Base-by-base conservation (phyloP, 2,888 invertebrate species). In the Perdita meconis region DNA sequence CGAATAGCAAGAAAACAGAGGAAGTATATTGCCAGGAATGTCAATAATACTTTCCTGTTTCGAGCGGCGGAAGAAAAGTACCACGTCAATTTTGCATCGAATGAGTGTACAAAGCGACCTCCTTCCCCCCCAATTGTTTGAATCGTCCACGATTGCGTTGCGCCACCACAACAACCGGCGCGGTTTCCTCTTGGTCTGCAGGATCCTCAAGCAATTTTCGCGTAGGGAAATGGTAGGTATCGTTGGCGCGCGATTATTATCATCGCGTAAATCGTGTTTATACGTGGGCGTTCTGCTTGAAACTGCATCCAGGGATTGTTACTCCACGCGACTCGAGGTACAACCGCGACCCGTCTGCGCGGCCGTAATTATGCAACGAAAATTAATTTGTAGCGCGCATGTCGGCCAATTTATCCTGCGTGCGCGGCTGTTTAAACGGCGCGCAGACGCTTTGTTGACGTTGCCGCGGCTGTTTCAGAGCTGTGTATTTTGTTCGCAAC, bases 401-500 rank as follows among this genome's bases (percentile, higher is more conserved):
- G 38, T 26, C 6, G 19, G 16, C 12, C 24, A 38, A 40, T 68
- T 68, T 68, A 60, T 51, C 63, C 44, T 30, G 34, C 34, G 34
- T 10, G 34, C 24, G 19, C n/a, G n/a, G n/a, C 30, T 53, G n/a
- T 53, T 68, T 63, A 63, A 68, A 53, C 34, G 30, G 42, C 61
- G 53, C 66, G 64, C 56, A 63, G 65, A 36, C 26, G 61, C 61
- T 42, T 44, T 55, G 61, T 57, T 64, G 22, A 68, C 53, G 40
- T 19, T 47, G 47, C 47, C 10, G 53, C 24, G 26, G n/a, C 4
- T 4, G 60, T 55, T 34, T 10, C 22, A 36, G 63, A 34, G 24
- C 24, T 24, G 16, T 16, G 51, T 44, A 42, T 68, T 40, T 22
- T 12, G 26, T 3, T 42, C 1, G 40, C 12, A 30, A 13, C 16